Evolutionary conservation across 2,797 vertebrate species (phyloP).

Genomic region (Hybognathus amarus): DNA sequence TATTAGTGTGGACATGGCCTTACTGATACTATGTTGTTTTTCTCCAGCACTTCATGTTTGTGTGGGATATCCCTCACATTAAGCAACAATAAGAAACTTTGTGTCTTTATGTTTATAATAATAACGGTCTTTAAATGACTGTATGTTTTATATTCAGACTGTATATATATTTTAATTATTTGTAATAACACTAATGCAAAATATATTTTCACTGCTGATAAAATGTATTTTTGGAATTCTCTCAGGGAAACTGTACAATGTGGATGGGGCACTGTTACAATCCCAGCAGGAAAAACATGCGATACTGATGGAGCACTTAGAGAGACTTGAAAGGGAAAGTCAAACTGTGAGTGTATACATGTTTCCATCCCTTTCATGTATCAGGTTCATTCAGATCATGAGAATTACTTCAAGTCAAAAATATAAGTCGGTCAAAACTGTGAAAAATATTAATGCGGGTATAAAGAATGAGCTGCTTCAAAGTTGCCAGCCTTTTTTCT

Average conservation of each 20-base stretch:
- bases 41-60: not conserved
- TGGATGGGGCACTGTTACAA: conserved; percentile 83
- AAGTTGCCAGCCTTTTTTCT: not conserved
- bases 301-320: conserved; percentile 84
- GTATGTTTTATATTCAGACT: no score
- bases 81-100: not conserved
- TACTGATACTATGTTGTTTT: not conserved
- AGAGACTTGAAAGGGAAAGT: conserved; percentile 87
- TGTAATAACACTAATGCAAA: not conserved
- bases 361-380: not conserved
- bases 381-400: not conserved
- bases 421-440: not conserved
- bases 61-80: not conserved
- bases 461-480: not conserved
- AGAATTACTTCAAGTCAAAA: not conserved
- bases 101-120: not conserved
- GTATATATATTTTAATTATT: not conserved
- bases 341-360: conserved; percentile 79
- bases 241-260: conserved; percentile 84
- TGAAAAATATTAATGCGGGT: not conserved
- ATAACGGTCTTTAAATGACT: no score
- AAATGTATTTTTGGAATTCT: not conserved
- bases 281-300: conserved; percentile 81
- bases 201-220: not conserved
- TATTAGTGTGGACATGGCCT: no score